Conservation (phyloP, 2,888 invertebrate species). For the Aphidius colemani region DNA sequence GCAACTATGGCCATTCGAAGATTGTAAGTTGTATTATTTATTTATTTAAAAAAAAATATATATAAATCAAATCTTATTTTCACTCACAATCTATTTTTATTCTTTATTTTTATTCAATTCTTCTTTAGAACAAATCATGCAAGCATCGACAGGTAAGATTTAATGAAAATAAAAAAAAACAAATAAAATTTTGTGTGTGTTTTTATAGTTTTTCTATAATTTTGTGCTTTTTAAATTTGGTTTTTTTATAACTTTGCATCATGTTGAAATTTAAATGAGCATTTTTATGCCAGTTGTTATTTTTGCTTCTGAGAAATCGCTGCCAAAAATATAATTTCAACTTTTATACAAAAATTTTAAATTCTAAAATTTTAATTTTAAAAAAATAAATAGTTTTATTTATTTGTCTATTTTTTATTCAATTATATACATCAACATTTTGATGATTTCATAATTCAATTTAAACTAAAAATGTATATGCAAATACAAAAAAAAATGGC, state of each 20-base stretch:
- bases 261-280: neutral
- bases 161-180: constrained; percentile 31
- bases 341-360: no score
- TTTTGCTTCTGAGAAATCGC: neutral
- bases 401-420: no score
- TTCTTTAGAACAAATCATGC: constrained; percentile 52
- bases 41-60: no score
- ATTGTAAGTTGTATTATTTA: neutral
- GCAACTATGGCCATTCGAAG: neutral
- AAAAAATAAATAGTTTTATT: neutral
- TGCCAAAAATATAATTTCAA: constrained; percentile 10
- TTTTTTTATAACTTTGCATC: constrained; percentile 1
- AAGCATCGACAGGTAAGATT: constrained; percentile 53
- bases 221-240: neutral
- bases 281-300: constrained; percentile 11
- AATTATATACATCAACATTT: no score
- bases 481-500: no score
- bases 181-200: constrained; percentile 13
- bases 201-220: constrained; percentile 19
- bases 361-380: no score
- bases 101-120: neutral
- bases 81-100: neutral
- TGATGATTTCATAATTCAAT: no score
- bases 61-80: no score
- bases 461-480: no score